Evolutionary conservation across 2,113 vertebrate species (phyloP).

Genomic region (Acanthochromis polyacanthus): DNA sequence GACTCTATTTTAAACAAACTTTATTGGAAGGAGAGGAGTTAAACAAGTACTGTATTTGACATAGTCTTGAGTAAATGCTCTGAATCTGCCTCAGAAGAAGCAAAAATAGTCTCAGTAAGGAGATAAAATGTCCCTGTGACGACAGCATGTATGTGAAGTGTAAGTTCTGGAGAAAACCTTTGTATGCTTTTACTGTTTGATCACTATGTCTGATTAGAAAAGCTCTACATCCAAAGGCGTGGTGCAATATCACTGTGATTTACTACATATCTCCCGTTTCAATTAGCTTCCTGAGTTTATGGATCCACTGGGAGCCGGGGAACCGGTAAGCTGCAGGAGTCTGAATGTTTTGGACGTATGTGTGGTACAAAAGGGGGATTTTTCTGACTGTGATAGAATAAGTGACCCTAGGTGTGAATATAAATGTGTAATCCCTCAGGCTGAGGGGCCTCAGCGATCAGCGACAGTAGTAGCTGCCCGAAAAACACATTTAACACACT

Average conservation of each 20-base stretch:
- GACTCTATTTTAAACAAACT: neutral
- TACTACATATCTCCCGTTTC: conserved; percentile 44
- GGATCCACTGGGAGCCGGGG: conserved; percentile 57
- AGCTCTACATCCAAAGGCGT: conserved; percentile 2
- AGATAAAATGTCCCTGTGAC: conserved; percentile 16
- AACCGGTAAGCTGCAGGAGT: conserved; percentile 21
- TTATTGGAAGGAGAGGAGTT: neutral
- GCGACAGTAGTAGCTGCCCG: conserved; percentile 45
- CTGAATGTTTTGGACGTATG: conserved; percentile 21
- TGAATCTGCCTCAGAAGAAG: conserved; percentile 10
- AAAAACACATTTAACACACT: conserved; percentile 19
- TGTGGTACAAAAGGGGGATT: neutral
- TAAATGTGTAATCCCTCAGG: conserved; percentile 50
- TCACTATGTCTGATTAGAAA: conserved; percentile 12
- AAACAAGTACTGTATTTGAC: neutral
- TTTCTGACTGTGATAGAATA: conserved; percentile 53
- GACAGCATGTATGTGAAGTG: conserved; percentile 16
- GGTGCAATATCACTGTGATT: conserved; percentile 26
- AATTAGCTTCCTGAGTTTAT: conserved; percentile 67
- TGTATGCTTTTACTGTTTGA: neutral
- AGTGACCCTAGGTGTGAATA: conserved; percentile 68
- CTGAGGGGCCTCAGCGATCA: conserved; percentile 41
- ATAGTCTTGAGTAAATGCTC: neutral
- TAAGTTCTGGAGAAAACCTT: conserved; percentile 1
- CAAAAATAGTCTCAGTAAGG: conserved; percentile 26